phyloP scores from a whole-genome alignment of 2,797 vertebrate species.

The Pristis pectinata region DNA sequence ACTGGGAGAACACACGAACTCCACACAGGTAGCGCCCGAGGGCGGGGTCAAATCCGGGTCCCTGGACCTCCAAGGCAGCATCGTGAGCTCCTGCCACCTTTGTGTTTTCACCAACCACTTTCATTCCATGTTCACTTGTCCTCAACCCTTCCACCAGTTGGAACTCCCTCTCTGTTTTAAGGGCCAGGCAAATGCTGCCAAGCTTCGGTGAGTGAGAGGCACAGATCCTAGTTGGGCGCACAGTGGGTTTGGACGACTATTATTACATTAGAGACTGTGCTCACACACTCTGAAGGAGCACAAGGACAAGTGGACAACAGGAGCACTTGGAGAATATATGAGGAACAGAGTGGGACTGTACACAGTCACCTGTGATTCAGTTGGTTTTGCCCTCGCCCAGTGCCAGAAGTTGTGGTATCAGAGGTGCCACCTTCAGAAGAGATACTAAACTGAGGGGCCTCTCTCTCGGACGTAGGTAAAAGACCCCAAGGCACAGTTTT shows the following conservation, averaged over 20 bases:
- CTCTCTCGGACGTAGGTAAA: no score
- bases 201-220: background rate
- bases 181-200: background rate
- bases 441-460: background rate
- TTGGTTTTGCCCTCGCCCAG: background rate
- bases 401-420: background rate
- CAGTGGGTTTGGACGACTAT: background rate
- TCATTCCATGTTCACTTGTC: no score
- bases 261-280: background rate
- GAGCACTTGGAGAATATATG: background rate
- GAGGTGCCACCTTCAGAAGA: background rate
- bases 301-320: background rate
- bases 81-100: no score
- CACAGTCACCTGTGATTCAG: background rate
- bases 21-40: no score
- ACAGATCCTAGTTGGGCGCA: background rate
- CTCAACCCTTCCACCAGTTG: no score
- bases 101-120: no score
- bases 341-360: background rate
- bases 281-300: background rate
- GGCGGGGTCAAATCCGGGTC: no score
- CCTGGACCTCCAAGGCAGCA: no score
- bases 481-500: no score
- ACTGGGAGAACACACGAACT: no score
- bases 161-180: no score